Base-by-base conservation (phyloP, 2,888 invertebrate genomes). In the Eupithecia centaureata region DNA sequence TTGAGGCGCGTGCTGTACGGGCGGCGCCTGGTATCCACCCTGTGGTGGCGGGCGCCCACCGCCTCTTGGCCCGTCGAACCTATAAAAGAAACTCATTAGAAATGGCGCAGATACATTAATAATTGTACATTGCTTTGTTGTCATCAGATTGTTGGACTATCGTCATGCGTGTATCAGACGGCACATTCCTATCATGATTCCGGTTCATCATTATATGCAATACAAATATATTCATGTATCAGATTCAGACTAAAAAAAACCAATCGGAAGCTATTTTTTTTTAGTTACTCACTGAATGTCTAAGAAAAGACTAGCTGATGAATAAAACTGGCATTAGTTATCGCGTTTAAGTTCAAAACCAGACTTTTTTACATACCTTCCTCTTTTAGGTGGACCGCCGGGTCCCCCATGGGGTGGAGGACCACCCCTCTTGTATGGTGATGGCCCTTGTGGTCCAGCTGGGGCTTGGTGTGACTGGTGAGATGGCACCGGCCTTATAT, bases 121-220 rank as follows among this genome's bases (percentile, higher is more conserved):
- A 30, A 0, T 5, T 25, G 18, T 33, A 56, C n/a, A 60, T 35
- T 0, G 64, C n/a, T 25, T 25, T 33, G 25, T 1, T 56, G 32
- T 54, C 28, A 60, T 91, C 91, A 92, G 91, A 75, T 67, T 47
- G 69, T 72, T 68, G 79, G 77, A 79, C 71, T 83, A 86, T 87
- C 92, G 90, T 91, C 92, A 91, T 84, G 62, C 87, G 69, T 92
- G 92, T 92, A 88, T 92, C 88, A 91, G 92, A 91, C 92, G 92
- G 92, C 92, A 92, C 92, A 91, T 92, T 92, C 92, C 92, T 92
- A 92, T 92, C 92, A 84, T 86, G 86, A 81, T 84, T 84, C 78
- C 76, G 89, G 91, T 84, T 92, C 92, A 92, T 92, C 91, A 91
- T 88, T 56, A 38, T 54, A 33, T n/a, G n/a, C n/a, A n/a, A n/a